Evolutionary conservation across 2,888 invertebrate genomes (phyloP), one percentile per base, ranked within the genome.

Genomic region (Pardosa pseudoannulata): DNA sequence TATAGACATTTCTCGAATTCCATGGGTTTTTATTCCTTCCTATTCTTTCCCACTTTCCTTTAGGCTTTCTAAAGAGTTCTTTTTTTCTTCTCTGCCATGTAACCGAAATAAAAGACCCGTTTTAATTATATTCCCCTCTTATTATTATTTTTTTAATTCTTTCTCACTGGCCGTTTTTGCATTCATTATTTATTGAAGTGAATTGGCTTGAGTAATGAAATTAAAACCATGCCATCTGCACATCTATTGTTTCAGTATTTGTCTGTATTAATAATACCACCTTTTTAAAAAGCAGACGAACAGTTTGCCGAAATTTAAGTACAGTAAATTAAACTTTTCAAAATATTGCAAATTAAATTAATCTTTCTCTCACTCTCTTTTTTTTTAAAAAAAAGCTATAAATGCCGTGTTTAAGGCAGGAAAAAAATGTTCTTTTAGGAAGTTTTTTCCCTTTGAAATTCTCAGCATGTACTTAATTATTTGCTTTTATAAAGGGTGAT

Each of bases 111-210:
- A 46, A 46, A 46, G n/a, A n/a, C 46, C 46, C 11, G n/a, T 2
- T 46, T 46, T 46, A 46, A 46, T 46, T 46, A 46, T 46, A 9
- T 46, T 16, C n/a, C 46, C 46, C 16, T 9, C 36, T 36, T 36
- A 7, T 36, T 36, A 5, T 5, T 36, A 7, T 36, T 36, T 46
- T 46, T 46, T 46, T 46, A 2, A 6, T 2, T 46, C 5, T 9
- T 16, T 16, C 11, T n/a, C n/a, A n/a, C n/a, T 16, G 16, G 46
- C 16, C 16, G 46, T 46, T 46, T 46, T 46, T 16, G 2, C 46
- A 46, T 46, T 46, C 46, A 46, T 46, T 46, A 46, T 46, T 46
- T 46, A 46, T 46, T 46, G 46, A 46, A 46, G 46, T 46, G 46
- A 46, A 46, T 46, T 46, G 46, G 46, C 16, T 46, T 46, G 46